A percentile compares a stretch with the other conserved stretches of the same genome.
These are phyloP conservation scores for Odobenus rosmarus DNA, from an alignment of 2,113 vertebrate species.

Conservation along the genomic window DNA sequence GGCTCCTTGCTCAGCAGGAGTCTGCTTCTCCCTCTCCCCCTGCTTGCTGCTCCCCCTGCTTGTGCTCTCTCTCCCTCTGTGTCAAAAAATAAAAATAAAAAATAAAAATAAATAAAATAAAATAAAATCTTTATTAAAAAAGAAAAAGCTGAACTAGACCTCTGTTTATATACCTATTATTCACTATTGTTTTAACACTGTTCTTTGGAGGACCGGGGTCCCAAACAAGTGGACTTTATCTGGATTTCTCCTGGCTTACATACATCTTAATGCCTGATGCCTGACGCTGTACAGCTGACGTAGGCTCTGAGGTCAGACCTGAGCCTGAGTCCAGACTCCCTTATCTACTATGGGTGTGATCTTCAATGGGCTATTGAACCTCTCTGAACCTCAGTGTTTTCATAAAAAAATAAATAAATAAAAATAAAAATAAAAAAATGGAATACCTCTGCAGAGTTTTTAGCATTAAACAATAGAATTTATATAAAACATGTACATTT, in stretches of 20 bases:
- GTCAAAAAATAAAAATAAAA: too few relatives aligned
- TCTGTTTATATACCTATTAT: neutral
- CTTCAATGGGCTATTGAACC: neutral
- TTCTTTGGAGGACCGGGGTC: neutral
- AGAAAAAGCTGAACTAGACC: neutral
- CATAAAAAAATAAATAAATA: neutral
- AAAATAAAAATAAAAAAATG: neutral
- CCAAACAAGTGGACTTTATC: neutral
- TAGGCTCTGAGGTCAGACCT: neutral
- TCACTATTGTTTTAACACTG: neutral
- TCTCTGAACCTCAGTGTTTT: neutral
- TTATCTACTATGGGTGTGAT: neutral
- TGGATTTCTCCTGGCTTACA: neutral
- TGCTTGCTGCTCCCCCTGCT: neutral
- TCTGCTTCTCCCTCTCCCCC: neutral
- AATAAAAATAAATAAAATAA: too few relatives aligned
- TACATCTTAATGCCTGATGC: neutral
- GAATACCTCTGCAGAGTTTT: neutral
- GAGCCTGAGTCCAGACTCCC: neutral
- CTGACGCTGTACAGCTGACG: neutral
- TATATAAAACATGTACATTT: neutral
- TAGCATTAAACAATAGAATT: neutral
- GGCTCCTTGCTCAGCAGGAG: neutral
- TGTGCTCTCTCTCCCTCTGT: too few relatives aligned
- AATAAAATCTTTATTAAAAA: neutral